Conservation (phyloP, 2,113 vertebrate genomes). For the Silurus asotus region DNA sequence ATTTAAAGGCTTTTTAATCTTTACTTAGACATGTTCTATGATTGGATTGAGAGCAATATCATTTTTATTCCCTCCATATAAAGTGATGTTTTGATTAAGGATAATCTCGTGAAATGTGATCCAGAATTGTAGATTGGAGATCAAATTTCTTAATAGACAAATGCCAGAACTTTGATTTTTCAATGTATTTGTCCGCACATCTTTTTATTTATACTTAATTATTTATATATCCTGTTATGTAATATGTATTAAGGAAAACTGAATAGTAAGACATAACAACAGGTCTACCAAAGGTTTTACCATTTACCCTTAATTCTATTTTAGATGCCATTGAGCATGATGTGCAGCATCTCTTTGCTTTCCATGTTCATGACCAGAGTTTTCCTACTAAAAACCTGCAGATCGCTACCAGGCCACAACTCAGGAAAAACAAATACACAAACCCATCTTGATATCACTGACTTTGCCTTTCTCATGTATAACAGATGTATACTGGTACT, state of each 20-base stretch:
- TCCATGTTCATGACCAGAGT: background rate
- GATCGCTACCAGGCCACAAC: background rate
- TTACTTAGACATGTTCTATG: background rate
- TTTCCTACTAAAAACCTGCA: background rate
- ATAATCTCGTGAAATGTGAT: background rate
- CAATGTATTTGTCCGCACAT: too few relatives aligned
- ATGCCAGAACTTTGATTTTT: background rate
- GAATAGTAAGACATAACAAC: background rate
- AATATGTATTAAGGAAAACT: background rate
- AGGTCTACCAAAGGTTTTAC: background rate
- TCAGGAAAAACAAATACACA: background rate
- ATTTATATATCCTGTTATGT: background rate
- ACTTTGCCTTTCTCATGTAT: background rate
- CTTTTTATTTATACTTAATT: background rate
- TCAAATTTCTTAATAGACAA: background rate
- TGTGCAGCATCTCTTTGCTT: background rate
- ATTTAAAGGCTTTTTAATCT: background rate
- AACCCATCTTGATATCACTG: conserved; percentile 1
- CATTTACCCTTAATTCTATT: background rate
- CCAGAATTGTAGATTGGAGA: background rate
- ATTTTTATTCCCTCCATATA: background rate
- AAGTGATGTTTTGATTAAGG: background rate
- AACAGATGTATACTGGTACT: background rate
- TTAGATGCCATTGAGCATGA: background rate
- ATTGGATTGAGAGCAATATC: background rate